phyloP scores from a whole-genome alignment of 2,113 vertebrate genomes.

The Melanotaenia duboulayi region DNA sequence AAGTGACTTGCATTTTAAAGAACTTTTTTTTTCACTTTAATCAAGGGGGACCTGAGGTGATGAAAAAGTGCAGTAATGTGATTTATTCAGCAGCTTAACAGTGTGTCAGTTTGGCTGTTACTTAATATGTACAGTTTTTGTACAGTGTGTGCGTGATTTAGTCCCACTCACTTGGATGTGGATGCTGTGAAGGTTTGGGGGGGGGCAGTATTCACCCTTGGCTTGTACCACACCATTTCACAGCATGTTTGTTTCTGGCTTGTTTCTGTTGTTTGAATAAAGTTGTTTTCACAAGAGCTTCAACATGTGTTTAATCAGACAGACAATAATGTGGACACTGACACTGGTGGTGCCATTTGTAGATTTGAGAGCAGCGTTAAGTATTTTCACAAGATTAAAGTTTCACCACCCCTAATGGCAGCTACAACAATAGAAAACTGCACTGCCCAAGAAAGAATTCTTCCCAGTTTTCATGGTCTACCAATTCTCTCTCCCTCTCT shows the following conservation, averaged over 20 bases:
- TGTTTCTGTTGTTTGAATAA: conserved; percentile 95
- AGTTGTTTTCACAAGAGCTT: conserved; percentile 87
- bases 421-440: conserved; percentile 71
- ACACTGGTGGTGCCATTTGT: conserved; percentile 40
- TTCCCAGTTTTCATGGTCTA: conserved; percentile 78
- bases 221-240: conserved; percentile 88
- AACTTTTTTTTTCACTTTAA: conserved; percentile 75
- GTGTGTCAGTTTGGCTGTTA: conserved; percentile 67
- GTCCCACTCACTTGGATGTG: conserved; percentile 67
- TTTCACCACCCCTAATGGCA: conserved; percentile 63
- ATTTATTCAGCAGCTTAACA: conserved; percentile 84
- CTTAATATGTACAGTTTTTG: conserved; percentile 87
- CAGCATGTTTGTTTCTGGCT: conserved; percentile 87
- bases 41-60: conserved; percentile 22
- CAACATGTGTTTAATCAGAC: conserved; percentile 45
- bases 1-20: conserved; percentile 88
- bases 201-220: conserved; percentile 86
- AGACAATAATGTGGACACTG: conserved; percentile 32
- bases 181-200: conserved; percentile 73
- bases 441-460: conserved; percentile 65
- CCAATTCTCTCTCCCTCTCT: conserved; percentile 62
- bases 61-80: conserved; percentile 78
- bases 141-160: conserved; percentile 59
- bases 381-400: conserved; percentile 69
- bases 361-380: conserved; percentile 47